Conservation (phyloP, 1,140 invertebrate genomes). For the Drosophila ironensis region DNA sequence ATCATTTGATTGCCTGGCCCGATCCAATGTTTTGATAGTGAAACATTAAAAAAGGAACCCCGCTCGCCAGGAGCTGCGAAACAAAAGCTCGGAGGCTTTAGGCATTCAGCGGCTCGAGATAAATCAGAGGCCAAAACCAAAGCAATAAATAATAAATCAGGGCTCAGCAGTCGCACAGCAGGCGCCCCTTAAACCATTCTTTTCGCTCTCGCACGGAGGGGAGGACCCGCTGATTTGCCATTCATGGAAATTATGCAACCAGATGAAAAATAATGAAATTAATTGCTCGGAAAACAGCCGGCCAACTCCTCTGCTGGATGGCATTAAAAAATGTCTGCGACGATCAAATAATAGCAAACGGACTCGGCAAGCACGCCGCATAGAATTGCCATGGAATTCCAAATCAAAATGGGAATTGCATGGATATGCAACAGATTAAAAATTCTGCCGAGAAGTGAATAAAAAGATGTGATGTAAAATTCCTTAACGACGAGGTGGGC, state of each 20-base stretch:
- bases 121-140: conserved; percentile 67
- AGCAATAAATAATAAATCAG: conserved; percentile 77
- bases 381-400: not conserved
- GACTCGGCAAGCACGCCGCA: not conserved
- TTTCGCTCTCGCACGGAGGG: not conserved
- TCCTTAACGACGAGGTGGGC: too few relatives aligned
- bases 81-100: conserved; percentile 43
- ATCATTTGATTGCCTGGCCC: conserved; percentile 61
- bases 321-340: conserved; percentile 4
- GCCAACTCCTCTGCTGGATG: too few relatives aligned
- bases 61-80: conserved; percentile 16
- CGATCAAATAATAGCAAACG: not conserved
- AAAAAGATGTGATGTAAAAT: not conserved
- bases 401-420: not conserved
- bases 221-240: conserved; percentile 41
- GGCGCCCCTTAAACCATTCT: conserved; percentile 4
- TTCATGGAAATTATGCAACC: conserved; percentile 54
- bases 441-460: not conserved
- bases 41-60: conserved; percentile 1
- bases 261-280: conserved; percentile 69
- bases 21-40: conserved; percentile 36
- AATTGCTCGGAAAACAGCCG: conserved; percentile 59
- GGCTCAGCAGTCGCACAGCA: conserved; percentile 66
- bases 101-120: conserved; percentile 31
- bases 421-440: not conserved